Base-by-base conservation (phyloP, 1,140 invertebrate species). In the Kradibia gibbosae region DNA sequence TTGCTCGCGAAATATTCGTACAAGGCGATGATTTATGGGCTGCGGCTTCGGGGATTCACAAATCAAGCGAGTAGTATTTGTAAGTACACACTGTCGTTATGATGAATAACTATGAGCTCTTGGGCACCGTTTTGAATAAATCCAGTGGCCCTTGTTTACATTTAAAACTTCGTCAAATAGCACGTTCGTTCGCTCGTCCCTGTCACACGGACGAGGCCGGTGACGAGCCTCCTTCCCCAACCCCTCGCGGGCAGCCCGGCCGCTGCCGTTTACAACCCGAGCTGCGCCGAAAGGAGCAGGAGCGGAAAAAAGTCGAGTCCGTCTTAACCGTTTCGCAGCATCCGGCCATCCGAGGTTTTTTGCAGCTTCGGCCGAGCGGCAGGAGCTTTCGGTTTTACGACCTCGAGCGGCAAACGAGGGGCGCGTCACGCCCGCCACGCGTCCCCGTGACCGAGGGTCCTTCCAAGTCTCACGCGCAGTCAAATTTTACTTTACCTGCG, bases 361-460 rank as follows among this genome's bases (percentile, higher is more conserved):
- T 80, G 57, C 2, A 50, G 20, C 3, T 39, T 39, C n/a, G 31
- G 11, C 25, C 45, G 31, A 8, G 11, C 8, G 39, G 25, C n/a
- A 34, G 53, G 74, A 48, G 34, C 78, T 60, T 57, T 72, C 39
- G 39, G 42, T 80, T 80, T 80, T 81, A 75, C 48, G 79, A 70
- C 72, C 55, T 17, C 50, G 50, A 25, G 50, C 70, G 65, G 72
- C n/a, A 81, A 70, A 55, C 57, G 53, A 17, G 22, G 53, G n/a
- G 34, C 11, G 60, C 45, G 80, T 81, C 82, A 83, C 82, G 84
- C 84, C 82, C 67, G 80, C 78, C 82, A 81, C 80, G 84, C 28
- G 71, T 53, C 53, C 72, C 57, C n/a, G 57, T 45, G 20, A 20
- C 45, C 70, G 28, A 31, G 17, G 45, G n/a, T 34, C 31, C 62